Evolutionary conservation across 2,113 vertebrate genomes (phyloP), one percentile per base, ranked within the genome.

Genomic region (Clupea harengus): DNA sequence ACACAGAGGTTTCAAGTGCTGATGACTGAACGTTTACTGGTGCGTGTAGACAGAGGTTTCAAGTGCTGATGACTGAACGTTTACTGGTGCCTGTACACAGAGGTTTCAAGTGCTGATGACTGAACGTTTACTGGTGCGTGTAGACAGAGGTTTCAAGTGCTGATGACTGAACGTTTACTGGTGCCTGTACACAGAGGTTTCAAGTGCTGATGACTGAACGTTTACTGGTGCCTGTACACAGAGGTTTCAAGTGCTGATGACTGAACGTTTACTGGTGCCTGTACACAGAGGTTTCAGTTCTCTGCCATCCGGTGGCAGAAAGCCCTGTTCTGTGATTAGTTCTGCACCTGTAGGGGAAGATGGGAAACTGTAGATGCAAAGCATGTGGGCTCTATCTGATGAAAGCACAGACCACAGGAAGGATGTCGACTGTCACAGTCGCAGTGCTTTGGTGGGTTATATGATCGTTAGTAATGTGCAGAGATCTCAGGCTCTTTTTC

Each of bases 321-420:
- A 15, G 44, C 13, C 72, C 28, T 78, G 4, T 32, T 78, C 13
- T 39, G 54, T 60, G 54, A 57, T 57, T 20, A 18, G 52, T 4
- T 2, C 52, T 57, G 52, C 52, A 4, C 52, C 2, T 20, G 3
- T 60, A 39, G 10, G 10, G 72, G 72, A 67, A 78, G 72, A 78
- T 78, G 28, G 44, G 6, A 60, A 75, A 15, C 72, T 78, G 72
- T 17, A 78, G 28, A 78, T 78, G 28, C 32, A 39, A 78, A 39
- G 32, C 28, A 13, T 15, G 72, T 78, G 28, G 39, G 11, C 25
- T 78, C 25, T 39, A 78, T 78, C 25, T 78, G 72, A 39, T 78
- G 72, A 78, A 78, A 78, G 25, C 25, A 78, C 72, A 78, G 72
- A 39, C 72, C 72, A 78, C 72, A 78, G 72, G 72, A 78, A 78